Conservation (phyloP, 2,113 vertebrate species). For the Elaphurus davidianus region DNA sequence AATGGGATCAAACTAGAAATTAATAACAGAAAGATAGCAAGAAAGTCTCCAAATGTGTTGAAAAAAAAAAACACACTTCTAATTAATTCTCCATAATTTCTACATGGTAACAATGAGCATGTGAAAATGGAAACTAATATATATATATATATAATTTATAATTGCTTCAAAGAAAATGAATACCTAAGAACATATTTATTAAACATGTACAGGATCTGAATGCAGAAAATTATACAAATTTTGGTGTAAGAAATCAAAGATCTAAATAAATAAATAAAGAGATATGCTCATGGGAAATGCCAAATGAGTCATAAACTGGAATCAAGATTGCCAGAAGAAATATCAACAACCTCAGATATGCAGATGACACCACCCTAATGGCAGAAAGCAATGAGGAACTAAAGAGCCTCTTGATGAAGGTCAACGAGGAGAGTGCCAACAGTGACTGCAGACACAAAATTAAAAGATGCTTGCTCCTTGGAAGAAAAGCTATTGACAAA, state of each 20-base stretch:
- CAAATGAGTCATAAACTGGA: not conserved
- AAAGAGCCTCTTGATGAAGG: not conserved
- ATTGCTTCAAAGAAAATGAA: conserved; percentile 5
- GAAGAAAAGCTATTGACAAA: not conserved
- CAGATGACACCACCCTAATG: not conserved
- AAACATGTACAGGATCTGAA: not conserved
- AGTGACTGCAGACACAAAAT: not conserved
- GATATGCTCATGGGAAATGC: not conserved
- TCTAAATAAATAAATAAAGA: not conserved
- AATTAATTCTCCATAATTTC: not conserved
- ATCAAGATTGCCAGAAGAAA: not conserved
- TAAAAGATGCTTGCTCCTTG: not conserved
- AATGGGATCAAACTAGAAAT: not conserved
- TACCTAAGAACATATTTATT: not conserved
- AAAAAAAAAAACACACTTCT: not conserved
- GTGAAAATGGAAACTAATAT: not conserved
- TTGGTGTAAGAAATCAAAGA: not conserved
- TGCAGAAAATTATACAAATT: not conserved
- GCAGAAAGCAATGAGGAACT: not conserved
- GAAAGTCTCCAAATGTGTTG: not conserved
- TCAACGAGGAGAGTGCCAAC: not conserved
- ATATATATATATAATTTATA: not conserved
- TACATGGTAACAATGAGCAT: not conserved
- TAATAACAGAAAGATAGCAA: not conserved
- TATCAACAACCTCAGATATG: not conserved